Percentiles rank a stretch among this genome's conserved stretches.
Evolutionary conservation across 2,113 vertebrate species (phyloP).

Genomic region (Trochalopteron elliotii): DNA sequence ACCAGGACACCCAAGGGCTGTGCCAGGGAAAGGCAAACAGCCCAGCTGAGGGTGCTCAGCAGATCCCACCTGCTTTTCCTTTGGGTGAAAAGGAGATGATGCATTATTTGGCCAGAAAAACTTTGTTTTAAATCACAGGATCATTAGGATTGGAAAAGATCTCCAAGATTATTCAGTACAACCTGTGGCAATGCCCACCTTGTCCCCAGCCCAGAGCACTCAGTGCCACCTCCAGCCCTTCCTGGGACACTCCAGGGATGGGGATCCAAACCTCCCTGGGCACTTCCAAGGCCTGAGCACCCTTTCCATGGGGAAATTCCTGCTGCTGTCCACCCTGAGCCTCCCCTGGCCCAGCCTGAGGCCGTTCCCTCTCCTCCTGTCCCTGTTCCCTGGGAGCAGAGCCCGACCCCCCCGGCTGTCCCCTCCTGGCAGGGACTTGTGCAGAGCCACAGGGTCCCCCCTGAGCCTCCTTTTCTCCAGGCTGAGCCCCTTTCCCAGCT

Average conservation of each 20-base stretch:
- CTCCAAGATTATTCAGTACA: background rate
- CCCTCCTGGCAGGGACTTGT: too few species aligned
- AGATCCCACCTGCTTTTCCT: background rate
- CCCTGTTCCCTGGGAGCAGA: too few species aligned
- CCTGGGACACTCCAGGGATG: background rate
- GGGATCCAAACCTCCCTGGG: background rate
- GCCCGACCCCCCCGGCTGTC: too few species aligned
- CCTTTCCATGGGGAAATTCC: too few species aligned
- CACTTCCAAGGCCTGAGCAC: background rate
- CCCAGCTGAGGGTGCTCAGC: background rate
- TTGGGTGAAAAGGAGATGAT: background rate
- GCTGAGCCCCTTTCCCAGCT: too few species aligned
- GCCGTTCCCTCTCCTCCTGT: too few species aligned
- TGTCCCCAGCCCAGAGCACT: background rate
- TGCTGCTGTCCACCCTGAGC: too few species aligned
- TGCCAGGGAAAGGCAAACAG: background rate
- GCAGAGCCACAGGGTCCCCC: too few species aligned
- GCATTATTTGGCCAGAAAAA: background rate
- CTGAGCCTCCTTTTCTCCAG: too few species aligned
- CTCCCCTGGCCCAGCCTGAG: too few species aligned
- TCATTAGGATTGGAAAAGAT: background rate
- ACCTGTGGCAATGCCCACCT: fast-evolving
- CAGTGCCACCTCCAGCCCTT: background rate
- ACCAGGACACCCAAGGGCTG: background rate
- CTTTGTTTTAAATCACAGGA: background rate